These are phyloP conservation scores for Melanotaenia boesemani DNA, from an alignment of 2,797 vertebrate genomes.

Conservation along the genomic window DNA sequence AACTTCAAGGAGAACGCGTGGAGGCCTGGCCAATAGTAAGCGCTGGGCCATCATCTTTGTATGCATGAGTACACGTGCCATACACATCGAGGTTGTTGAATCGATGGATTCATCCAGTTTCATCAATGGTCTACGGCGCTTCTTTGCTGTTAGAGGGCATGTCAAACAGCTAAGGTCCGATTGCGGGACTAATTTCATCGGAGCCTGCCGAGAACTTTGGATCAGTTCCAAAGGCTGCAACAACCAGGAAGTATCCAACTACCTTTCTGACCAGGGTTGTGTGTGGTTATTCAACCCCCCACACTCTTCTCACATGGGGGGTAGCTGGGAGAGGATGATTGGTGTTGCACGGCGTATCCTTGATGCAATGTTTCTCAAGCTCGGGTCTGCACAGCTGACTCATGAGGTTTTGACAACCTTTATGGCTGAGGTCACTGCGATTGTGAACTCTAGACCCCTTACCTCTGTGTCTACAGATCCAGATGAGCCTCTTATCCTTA, in stretches of 20 bases:
- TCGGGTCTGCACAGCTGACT: background rate
- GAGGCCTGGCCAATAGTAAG: background rate
- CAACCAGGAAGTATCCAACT: background rate
- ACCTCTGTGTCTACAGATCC: background rate
- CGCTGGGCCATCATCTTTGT: background rate
- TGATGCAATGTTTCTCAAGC: background rate
- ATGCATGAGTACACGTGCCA: background rate
- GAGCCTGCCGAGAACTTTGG: background rate
- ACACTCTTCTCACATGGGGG: background rate
- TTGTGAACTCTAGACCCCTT: background rate
- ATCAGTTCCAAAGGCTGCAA: background rate
- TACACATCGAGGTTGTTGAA: background rate
- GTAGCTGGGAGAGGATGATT: background rate
- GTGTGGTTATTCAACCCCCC: background rate
- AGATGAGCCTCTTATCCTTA: background rate
- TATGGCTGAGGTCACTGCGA: background rate
- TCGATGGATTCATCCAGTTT: background rate
- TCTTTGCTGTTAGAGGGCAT: background rate
- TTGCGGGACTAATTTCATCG: background rate
- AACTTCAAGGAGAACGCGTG: background rate
- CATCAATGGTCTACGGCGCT: background rate
- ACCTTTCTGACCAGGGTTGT: background rate
- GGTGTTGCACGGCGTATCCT: background rate
- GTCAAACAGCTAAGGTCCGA: background rate
- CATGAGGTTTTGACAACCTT: background rate